phyloP scores from a whole-genome alignment of 2,113 vertebrate genomes.

The Pedetes capensis region DNA sequence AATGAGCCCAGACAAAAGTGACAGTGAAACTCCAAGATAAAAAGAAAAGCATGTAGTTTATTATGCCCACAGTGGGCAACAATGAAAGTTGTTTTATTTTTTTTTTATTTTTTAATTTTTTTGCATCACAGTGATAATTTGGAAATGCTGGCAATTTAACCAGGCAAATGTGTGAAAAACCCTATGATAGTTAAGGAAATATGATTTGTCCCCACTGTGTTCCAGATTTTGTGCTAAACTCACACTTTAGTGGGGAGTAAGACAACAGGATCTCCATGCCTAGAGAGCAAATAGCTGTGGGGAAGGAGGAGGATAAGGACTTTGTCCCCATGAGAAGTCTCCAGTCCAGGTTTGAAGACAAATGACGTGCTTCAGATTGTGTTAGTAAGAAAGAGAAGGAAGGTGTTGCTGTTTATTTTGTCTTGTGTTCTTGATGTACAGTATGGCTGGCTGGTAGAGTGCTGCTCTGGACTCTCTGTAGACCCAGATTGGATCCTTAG shows the following conservation, averaged over 20 bases:
- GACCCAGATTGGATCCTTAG: too few relatives aligned
- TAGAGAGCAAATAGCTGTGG: not conserved
- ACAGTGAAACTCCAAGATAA: not conserved
- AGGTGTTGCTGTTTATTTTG: not conserved
- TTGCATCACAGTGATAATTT: not conserved
- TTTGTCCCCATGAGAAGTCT: rapidly evolving
- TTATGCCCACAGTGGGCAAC: rapidly evolving
- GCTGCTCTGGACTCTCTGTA: too few relatives aligned
- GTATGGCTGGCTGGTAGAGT: too few relatives aligned
- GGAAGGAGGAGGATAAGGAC: not conserved
- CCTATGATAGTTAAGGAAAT: not conserved
- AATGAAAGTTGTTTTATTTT: too few relatives aligned
- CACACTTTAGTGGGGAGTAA: not conserved
- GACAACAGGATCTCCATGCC: rapidly evolving
- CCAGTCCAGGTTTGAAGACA: not conserved
- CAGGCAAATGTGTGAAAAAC: not conserved
- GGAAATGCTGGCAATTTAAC: not conserved
- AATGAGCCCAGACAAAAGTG: not conserved
- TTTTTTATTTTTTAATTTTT: too few relatives aligned
- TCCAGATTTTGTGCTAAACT: not conserved
- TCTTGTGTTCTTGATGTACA: too few relatives aligned
- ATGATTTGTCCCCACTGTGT: not conserved
- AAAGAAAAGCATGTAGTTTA: not conserved
- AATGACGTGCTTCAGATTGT: not conserved
- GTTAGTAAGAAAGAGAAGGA: not conserved